phyloP scores from a whole-genome alignment of 2,797 vertebrate species.

The Hyperoplus lanceolatus region DNA sequence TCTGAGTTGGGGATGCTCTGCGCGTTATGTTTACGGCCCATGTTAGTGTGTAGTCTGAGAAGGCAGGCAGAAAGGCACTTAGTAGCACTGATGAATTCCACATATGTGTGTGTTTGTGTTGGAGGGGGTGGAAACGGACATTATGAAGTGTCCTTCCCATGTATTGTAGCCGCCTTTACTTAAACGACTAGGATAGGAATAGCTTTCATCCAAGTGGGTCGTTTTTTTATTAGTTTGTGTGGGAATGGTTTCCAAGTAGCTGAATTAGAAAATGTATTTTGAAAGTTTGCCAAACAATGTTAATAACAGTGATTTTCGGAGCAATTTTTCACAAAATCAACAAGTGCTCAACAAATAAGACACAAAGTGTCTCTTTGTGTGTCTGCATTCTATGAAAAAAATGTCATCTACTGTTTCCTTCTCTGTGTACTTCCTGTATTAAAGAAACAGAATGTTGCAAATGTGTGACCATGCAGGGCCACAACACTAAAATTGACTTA shows the following conservation, averaged over 20 bases:
- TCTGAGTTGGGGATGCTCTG: conserved; percentile 64
- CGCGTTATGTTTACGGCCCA: conserved; percentile 60
- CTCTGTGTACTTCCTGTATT: conserved; percentile 24
- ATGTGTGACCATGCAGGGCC: background rate
- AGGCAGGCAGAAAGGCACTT: conserved; percentile 47
- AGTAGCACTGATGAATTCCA: conserved; percentile 67
- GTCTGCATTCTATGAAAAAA: conserved; percentile 10
- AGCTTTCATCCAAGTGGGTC: conserved; percentile 57
- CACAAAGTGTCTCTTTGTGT: background rate
- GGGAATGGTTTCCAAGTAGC: background rate
- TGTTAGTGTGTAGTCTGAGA: conserved; percentile 69
- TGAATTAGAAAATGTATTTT: conserved; percentile 2
- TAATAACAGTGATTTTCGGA: background rate
- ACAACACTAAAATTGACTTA: conserved; percentile 19
- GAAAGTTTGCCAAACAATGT: background rate
- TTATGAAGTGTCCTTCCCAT: background rate
- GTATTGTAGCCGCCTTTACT: conserved; percentile 29
- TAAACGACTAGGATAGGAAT: conserved; percentile 53
- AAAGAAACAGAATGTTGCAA: conserved; percentile 25
- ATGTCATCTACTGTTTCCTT: conserved; percentile 16
- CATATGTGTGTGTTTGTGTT: conserved; percentile 56
- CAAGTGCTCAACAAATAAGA: background rate
- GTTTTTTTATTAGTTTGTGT: conserved; percentile 44
- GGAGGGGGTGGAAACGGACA: conserved; percentile 9
- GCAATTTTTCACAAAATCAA: background rate